Evolutionary conservation across 2,113 vertebrate species (phyloP), one percentile per base, ranked within the genome.

Genomic region (Protomyctophum bolini): DNA sequence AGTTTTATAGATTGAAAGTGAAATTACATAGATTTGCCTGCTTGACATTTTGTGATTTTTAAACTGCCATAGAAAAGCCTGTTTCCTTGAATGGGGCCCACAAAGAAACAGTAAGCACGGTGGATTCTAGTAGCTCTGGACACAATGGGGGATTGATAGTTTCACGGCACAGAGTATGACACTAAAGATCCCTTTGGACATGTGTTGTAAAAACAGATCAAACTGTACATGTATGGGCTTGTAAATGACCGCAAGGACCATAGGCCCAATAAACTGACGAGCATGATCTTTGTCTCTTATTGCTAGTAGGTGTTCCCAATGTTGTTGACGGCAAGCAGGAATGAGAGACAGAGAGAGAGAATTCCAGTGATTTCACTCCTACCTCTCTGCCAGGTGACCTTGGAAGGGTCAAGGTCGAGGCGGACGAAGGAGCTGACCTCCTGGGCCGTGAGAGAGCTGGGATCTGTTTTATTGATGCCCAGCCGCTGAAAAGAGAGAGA

Each of bases 381-480:
- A 99, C 98, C 97, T 95, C 97, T 94, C 83, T 97, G 97, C 98
- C 98, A 99, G 0, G 98, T 98, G 93, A 99, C 93, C 64, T 97
- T 96, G 11, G 93, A 82, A 0, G 96, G 95, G 83, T 99, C 96
- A 46, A 99, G 94, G 89, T 97, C 90, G 63, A 99, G 95, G 6
- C 97, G 96, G 0, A 82, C 92, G 66, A 99, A 99, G 65, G 63
- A 78, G 55, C 65, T 87, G 56, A 96, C 79, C 82, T 99, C 97
- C 63, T 97, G 91, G 6, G 92, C 87, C 0, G 95, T 94, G 79
- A 99, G 90, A 1, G 89, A 50, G 2, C 50, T 73, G 0, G 98
- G 96, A 68, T 97, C 93, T 0, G 83, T 94, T 92, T 96, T 95
- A 10, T 76, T 84, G 86, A 99, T 96, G 65, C 95, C 95, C 64